Conservation (phyloP, 2,888 invertebrate genomes). For the Girardia tigrina region DNA sequence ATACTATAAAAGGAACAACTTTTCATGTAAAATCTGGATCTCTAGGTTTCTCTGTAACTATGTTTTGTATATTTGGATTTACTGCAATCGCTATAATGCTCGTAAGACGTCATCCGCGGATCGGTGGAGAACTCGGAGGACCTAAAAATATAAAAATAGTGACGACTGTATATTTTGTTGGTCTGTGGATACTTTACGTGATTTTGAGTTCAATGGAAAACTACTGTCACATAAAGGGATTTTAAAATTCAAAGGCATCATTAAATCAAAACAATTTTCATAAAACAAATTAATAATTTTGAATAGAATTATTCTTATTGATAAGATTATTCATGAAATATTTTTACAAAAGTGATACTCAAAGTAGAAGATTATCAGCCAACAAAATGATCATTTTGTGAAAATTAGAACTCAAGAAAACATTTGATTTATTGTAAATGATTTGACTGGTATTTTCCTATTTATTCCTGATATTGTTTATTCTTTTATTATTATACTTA, state of each 20-base stretch:
- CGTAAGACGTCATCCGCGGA: conserved; percentile 61
- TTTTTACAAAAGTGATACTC: conserved; percentile 3
- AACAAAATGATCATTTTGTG: conserved; percentile 5
- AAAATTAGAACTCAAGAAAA: neutral
- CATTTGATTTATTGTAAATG: neutral
- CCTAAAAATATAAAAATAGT: conserved; percentile 59
- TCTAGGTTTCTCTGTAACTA: conserved; percentile 87
- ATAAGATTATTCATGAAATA: neutral
- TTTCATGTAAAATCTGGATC: conserved; percentile 59
- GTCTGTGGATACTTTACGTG: conserved; percentile 80
- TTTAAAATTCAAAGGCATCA: conserved; percentile 54
- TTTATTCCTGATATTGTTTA: conserved; percentile 18
- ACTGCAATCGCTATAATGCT: conserved; percentile 69
- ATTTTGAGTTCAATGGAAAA: conserved; percentile 80
- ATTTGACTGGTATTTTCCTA: conserved; percentile 20
- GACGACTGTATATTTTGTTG: conserved; percentile 67
- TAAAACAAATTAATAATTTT: neutral
- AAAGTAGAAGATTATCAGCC: conserved; percentile 15
- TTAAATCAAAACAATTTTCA: neutral
- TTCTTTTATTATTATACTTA: conserved; percentile 1
- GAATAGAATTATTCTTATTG: neutral
- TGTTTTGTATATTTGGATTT: conserved; percentile 77
- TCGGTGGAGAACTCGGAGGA: conserved; percentile 77
- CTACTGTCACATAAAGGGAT: conserved; percentile 73
- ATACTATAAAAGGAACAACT: conserved; percentile 55